phyloP scores from a whole-genome alignment of 2,113 vertebrate genomes.

The Cyprinus carpio region DNA sequence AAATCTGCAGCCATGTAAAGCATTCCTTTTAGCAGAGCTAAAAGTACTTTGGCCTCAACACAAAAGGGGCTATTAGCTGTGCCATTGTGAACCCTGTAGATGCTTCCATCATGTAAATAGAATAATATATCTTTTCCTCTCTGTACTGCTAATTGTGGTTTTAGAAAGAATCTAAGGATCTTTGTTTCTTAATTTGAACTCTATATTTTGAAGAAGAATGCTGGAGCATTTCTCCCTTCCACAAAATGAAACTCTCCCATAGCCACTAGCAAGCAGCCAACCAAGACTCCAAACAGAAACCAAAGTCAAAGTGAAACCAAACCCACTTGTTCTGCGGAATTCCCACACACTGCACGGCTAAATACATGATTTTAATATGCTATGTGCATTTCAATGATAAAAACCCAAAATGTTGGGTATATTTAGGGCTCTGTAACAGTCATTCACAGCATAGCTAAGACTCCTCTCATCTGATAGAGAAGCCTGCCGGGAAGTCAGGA shows the following conservation, averaged over 20 bases:
- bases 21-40: no score
- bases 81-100: no score
- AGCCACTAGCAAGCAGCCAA: neutral
- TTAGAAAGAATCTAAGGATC: neutral
- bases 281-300: neutral
- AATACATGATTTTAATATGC: neutral
- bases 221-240: neutral
- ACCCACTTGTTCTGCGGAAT: no score
- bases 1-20: no score
- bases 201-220: neutral
- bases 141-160: neutral
- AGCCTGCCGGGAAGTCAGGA: neutral
- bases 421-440: neutral
- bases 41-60: neutral
- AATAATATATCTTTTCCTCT: neutral
- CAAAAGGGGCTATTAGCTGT: no score
- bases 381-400: neutral
- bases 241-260: neutral
- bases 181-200: neutral
- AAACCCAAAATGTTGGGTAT: neutral
- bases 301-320: neutral
- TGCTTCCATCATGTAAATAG: neutral
- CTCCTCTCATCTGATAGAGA: slow-evolving; percentile 11
- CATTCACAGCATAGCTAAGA: neutral
- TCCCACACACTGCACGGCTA: no score